Conservation (phyloP, 2,113 vertebrate species). For the Chaetorhynchus papuensis region DNA sequence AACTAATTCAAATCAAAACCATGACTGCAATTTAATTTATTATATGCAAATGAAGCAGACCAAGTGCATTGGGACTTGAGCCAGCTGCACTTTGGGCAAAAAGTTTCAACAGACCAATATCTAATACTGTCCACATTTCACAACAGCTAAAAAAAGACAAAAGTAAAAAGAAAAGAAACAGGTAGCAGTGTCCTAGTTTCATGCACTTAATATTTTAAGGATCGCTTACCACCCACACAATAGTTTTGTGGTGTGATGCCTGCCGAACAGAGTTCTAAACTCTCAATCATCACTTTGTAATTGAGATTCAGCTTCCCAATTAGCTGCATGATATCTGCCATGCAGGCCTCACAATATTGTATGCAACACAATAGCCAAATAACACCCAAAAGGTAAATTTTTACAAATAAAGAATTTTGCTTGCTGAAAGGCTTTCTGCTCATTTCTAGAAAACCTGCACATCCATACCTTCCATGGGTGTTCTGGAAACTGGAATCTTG, state of each 20-base stretch:
- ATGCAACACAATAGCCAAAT: not conserved
- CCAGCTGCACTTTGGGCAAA: not conserved
- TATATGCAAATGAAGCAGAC: not conserved
- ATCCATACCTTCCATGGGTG: not conserved
- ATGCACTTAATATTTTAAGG: not conserved
- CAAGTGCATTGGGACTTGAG: not conserved
- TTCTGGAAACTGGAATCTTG: constrained; percentile 15
- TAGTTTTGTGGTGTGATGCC: not conserved
- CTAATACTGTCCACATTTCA: not conserved
- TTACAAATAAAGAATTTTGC: not conserved
- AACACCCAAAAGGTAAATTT: not conserved
- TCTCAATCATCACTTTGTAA: not conserved
- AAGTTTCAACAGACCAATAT: not conserved
- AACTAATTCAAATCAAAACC: not conserved
- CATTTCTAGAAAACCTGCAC: not conserved
- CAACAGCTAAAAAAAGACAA: not conserved
- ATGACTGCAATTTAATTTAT: not conserved
- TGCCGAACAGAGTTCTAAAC: not conserved
- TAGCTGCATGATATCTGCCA: not conserved
- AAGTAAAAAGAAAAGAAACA: not conserved
- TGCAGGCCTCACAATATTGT: not conserved
- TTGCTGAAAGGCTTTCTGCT: not conserved
- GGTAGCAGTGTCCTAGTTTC: not conserved
- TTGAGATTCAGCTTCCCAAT: not conserved
- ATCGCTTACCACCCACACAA: not conserved